Evolutionary conservation across 2,113 vertebrate genomes (phyloP).

Genomic region (Mirza zaza): DNA sequence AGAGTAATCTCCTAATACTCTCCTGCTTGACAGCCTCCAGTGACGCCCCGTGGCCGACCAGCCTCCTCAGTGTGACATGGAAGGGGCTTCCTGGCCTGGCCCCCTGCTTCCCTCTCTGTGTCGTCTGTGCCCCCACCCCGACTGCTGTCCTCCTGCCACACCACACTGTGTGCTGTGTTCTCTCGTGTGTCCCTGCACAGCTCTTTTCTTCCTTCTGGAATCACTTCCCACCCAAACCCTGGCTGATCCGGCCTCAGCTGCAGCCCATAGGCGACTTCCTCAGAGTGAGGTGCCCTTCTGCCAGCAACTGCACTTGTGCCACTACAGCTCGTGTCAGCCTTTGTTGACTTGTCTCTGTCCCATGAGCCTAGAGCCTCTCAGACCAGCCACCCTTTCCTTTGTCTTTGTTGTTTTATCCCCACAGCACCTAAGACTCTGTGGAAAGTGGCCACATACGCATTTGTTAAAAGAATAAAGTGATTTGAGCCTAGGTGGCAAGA

Average conservation of each 20-base stretch:
- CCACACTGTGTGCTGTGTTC: not conserved
- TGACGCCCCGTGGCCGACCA: not conserved
- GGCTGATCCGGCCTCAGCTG: not conserved
- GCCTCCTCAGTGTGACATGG: accelerated
- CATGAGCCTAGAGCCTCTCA: not conserved
- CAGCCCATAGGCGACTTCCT: not conserved
- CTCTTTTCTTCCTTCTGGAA: not conserved
- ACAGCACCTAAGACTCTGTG: not conserved
- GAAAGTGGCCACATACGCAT: not conserved
- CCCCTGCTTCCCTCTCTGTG: not conserved
- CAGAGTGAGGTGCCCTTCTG: not conserved
- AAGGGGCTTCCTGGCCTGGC: not conserved
- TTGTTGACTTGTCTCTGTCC: not conserved
- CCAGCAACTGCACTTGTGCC: not conserved
- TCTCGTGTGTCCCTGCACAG: not conserved
- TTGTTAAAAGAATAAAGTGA: not conserved
- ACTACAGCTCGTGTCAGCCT: not conserved
- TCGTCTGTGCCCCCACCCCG: not conserved
- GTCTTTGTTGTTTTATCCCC: not conserved
- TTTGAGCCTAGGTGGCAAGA: not conserved
- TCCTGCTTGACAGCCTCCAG: too few relatives aligned
- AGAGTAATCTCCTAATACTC: not conserved
- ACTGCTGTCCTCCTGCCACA: not conserved
- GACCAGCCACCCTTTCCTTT: not conserved
- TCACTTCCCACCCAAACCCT: not conserved